Evolutionary conservation across 2,888 invertebrate species (phyloP).

Genomic region (Agrotis ipsilon): DNA sequence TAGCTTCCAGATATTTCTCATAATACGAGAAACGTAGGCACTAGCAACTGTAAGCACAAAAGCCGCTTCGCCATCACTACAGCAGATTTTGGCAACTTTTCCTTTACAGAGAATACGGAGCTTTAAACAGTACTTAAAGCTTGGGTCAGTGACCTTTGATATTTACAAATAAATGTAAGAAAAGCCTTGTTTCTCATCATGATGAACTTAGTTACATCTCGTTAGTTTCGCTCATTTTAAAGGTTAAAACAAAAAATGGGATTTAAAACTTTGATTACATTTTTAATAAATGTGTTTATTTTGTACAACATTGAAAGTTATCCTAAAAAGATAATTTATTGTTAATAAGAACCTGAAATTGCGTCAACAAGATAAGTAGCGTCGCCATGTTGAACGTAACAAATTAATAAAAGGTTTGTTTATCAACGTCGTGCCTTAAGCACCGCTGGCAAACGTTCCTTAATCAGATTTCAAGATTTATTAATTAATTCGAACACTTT

Average conservation of each 20-base stretch:
- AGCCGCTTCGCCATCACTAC: slow-evolving; percentile 30
- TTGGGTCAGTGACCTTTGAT: slow-evolving; percentile 18
- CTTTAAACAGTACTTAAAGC: slow-evolving; percentile 16
- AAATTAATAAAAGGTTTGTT: slow-evolving; percentile 58
- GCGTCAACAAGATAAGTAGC: slow-evolving; percentile 44
- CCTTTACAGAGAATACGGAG: slow-evolving; percentile 20
- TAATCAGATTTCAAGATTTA: slow-evolving; percentile 71
- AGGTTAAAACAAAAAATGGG: slow-evolving; percentile 18
- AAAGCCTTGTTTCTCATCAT: slow-evolving; percentile 17
- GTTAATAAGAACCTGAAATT: slow-evolving; percentile 43
- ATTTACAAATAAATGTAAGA: slow-evolving; percentile 12
- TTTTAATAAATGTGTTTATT: slow-evolving; percentile 24
- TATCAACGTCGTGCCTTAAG: slow-evolving; percentile 46
- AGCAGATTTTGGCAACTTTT: slow-evolving; percentile 36
- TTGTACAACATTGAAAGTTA: slow-evolving; percentile 17
- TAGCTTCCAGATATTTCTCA: slow-evolving; percentile 24
- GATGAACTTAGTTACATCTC: slow-evolving; percentile 28
- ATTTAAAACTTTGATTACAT: slow-evolving; percentile 23
- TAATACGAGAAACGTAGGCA: slow-evolving; percentile 29
- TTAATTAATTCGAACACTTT: slow-evolving; percentile 74
- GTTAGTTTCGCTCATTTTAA: slow-evolving; percentile 23
- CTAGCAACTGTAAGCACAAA: slow-evolving; percentile 32
- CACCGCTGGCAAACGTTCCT: slow-evolving; percentile 42
- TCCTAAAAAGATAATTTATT: slow-evolving; percentile 40
- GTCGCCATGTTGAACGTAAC: slow-evolving; percentile 18